Evolutionary conservation across 2,113 vertebrate genomes (phyloP).

Genomic region (Alligator mississippiensis): DNA sequence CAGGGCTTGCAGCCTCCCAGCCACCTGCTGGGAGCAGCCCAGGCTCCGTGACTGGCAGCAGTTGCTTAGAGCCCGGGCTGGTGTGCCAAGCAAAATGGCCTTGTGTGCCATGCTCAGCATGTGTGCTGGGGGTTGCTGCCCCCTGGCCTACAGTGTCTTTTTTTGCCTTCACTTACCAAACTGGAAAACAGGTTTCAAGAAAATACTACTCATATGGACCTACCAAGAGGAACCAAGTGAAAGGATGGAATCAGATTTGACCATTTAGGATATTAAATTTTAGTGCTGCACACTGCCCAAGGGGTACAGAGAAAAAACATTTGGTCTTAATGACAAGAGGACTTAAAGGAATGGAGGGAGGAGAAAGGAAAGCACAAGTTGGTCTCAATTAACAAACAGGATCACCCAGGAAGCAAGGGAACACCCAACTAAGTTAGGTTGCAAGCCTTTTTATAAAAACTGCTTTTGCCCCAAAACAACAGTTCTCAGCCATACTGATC

Average conservation of each 20-base stretch:
- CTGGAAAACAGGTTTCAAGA: neutral
- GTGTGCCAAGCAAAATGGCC: too few relatives aligned
- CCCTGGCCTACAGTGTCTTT: neutral
- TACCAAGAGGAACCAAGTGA: neutral
- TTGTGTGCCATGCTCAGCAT: too few relatives aligned
- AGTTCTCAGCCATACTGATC: too few relatives aligned
- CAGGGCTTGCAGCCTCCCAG: too few relatives aligned
- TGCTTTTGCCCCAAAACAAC: too few relatives aligned
- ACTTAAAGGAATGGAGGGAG: neutral
- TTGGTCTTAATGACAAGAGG: neutral
- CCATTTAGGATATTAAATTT: neutral
- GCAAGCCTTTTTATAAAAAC: too few relatives aligned
- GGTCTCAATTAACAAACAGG: neutral
- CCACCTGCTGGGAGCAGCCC: too few relatives aligned
- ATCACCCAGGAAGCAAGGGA: neutral
- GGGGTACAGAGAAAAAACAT: neutral
- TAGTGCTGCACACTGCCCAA: neutral
- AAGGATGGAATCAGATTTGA: neutral
- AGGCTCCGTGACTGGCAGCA: too few relatives aligned
- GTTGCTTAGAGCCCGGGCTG: too few relatives aligned
- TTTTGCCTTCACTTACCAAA: neutral
- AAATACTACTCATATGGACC: neutral
- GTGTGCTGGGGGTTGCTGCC: too few relatives aligned
- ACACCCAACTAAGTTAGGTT: neutral
- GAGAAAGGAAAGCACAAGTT: neutral